These are phyloP conservation scores for Phasia obesa DNA, from an alignment of 2,888 invertebrate genomes.

Conservation along the genomic window DNA sequence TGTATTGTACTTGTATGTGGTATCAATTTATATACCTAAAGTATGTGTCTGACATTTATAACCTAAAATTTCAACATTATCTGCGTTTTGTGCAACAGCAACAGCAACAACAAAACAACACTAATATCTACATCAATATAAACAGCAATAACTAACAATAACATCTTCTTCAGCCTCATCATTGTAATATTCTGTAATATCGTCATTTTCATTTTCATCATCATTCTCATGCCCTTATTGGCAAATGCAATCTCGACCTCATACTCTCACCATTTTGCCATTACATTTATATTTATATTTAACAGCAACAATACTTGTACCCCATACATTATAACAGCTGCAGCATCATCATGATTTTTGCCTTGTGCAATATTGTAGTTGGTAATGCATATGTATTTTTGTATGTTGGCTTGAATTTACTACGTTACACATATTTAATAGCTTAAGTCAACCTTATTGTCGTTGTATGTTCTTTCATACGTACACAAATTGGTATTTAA, in stretches of 20 bases:
- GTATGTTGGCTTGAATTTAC: conserved; percentile 34
- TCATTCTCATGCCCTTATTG: conserved; percentile 36
- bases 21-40: conserved; percentile 68
- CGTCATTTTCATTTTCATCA: conserved; percentile 54
- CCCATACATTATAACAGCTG: conserved; percentile 29
- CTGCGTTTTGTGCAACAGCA: conserved; percentile 24
- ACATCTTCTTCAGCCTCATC: conserved; percentile 60
- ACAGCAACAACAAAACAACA: conserved; percentile 37
- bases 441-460: conserved; percentile 70
- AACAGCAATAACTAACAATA: conserved; percentile 43
- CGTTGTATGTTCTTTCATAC: conserved; percentile 57
- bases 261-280: neutral
- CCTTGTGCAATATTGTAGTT: conserved; percentile 18
- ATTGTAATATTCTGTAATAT: conserved; percentile 63
- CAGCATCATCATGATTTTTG: conserved; percentile 53
- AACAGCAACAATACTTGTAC: conserved; percentile 9
- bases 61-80: conserved; percentile 67
- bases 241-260: no score
- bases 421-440: conserved; percentile 65
- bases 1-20: conserved; percentile 51
- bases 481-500: conserved; percentile 69
- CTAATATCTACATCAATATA: conserved; percentile 45
- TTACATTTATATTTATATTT: neutral
- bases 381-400: conserved; percentile 25
- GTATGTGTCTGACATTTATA: conserved; percentile 70